Evolutionary conservation across 2,888 invertebrate species (phyloP).

Genomic region (Microctonus aethiopoides): DNA sequence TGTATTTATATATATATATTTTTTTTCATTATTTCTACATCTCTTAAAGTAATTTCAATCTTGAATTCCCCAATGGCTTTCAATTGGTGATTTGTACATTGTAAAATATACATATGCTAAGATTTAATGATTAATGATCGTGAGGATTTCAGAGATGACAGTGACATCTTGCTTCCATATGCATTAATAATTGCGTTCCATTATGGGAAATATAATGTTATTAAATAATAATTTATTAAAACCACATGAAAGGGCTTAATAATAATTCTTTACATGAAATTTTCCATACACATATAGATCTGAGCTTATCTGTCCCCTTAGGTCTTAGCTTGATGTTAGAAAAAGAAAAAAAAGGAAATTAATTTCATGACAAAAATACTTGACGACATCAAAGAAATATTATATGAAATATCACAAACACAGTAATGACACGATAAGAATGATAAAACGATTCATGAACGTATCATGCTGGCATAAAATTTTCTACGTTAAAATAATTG

Average conservation of each 20-base stretch:
- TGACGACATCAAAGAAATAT: neutral
- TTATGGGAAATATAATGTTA: neutral
- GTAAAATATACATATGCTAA: neutral
- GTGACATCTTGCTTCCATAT: neutral
- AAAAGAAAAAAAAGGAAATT: neutral
- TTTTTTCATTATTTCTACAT: neutral
- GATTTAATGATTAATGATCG: neutral
- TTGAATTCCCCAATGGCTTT: neutral
- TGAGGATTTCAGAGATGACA: neutral
- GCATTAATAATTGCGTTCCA: neutral
- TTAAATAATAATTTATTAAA: neutral
- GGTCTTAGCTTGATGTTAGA: neutral
- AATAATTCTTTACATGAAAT: neutral
- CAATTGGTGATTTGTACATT: constrained; percentile 1
- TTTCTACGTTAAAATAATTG: neutral
- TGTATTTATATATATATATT: too few species aligned
- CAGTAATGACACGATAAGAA: neutral
- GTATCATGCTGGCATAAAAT: neutral
- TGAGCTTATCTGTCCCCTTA: neutral
- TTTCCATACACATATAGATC: neutral
- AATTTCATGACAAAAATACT: neutral
- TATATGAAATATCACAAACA: neutral
- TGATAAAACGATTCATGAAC: neutral
- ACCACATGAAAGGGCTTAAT: neutral
- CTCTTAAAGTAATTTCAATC: neutral